Evolutionary conservation across 2,113 vertebrate species (phyloP).

Genomic region (Columba janthina): DNA sequence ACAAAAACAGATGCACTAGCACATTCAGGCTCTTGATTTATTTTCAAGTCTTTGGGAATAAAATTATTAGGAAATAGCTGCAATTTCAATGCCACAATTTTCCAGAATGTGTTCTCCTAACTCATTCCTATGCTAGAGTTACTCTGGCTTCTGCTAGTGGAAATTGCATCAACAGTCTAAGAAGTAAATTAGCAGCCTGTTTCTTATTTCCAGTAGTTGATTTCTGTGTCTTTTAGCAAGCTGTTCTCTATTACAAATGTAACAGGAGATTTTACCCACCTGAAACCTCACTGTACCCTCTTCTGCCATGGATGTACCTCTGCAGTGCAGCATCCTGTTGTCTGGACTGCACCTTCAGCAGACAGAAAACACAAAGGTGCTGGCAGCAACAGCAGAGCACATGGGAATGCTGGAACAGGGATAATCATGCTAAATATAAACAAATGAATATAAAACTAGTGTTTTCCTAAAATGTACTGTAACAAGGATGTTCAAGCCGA

Average conservation of each 20-base stretch:
- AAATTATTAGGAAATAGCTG: neutral
- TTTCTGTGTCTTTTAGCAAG: neutral
- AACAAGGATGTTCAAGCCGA: neutral
- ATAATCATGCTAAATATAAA: neutral
- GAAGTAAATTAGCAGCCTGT: neutral
- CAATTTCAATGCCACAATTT: neutral
- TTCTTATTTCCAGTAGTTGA: neutral
- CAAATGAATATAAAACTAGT: neutral
- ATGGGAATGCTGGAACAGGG: neutral
- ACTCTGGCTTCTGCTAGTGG: neutral
- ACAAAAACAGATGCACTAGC: neutral
- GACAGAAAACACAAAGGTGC: neutral
- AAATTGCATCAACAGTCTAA: neutral
- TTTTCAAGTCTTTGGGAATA: neutral
- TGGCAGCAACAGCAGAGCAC: neutral
- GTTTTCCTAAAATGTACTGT: neutral
- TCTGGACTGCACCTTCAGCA: neutral
- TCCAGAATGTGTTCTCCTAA: neutral
- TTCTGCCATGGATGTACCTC: neutral
- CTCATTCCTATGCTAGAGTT: neutral
- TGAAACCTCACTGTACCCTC: neutral
- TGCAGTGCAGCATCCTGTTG: neutral
- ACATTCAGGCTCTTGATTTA: neutral
- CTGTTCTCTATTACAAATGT: neutral
- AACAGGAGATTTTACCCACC: neutral